Evolutionary conservation across 2,797 vertebrate genomes (phyloP).

Genomic region (Hippoglossus hippoglossus): DNA sequence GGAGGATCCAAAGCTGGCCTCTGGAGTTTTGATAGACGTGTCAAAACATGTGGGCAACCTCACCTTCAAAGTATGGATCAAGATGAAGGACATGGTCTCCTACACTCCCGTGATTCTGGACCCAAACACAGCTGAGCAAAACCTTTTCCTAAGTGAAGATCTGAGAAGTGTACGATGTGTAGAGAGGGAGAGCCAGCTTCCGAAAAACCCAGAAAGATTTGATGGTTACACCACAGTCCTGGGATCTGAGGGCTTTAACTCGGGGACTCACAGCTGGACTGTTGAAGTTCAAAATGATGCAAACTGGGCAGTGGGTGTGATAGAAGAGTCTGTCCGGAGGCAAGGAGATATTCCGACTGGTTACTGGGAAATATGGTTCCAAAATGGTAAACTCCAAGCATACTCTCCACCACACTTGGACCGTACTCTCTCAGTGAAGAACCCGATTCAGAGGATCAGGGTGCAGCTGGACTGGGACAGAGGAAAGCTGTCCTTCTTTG

Average conservation of each 20-base stretch:
- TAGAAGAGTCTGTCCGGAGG: slow-evolving; percentile 10
- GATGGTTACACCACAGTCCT: background rate
- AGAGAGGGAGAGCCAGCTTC: background rate
- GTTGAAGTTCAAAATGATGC: slow-evolving; percentile 14
- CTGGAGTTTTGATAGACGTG: slow-evolving; percentile 24
- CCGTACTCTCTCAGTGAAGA: background rate
- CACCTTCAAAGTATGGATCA: slow-evolving; percentile 39
- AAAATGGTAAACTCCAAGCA: background rate
- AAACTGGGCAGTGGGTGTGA: slow-evolving; percentile 42
- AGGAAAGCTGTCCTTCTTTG: slow-evolving; percentile 16
- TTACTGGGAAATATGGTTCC: slow-evolving; percentile 22
- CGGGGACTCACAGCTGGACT: slow-evolving; percentile 30
- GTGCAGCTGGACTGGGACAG: slow-evolving; percentile 9
- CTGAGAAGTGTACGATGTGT: slow-evolving; percentile 19
- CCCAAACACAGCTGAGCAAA: slow-evolving; percentile 38
- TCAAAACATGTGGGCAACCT: slow-evolving; percentile 49
- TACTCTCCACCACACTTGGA: background rate
- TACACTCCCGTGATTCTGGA: slow-evolving; percentile 48
- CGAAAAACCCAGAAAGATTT: slow-evolving; percentile 51
- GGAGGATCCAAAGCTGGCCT: background rate
- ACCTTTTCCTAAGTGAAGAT: slow-evolving; percentile 31
- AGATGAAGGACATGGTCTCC: slow-evolving; percentile 39
- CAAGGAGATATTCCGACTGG: background rate
- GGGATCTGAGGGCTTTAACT: slow-evolving; percentile 33
- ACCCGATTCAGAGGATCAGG: slow-evolving; percentile 11